Evolutionary conservation across 2,113 vertebrate species (phyloP), one percentile per base, ranked within the genome.

Genomic region (Aramus guarauna): DNA sequence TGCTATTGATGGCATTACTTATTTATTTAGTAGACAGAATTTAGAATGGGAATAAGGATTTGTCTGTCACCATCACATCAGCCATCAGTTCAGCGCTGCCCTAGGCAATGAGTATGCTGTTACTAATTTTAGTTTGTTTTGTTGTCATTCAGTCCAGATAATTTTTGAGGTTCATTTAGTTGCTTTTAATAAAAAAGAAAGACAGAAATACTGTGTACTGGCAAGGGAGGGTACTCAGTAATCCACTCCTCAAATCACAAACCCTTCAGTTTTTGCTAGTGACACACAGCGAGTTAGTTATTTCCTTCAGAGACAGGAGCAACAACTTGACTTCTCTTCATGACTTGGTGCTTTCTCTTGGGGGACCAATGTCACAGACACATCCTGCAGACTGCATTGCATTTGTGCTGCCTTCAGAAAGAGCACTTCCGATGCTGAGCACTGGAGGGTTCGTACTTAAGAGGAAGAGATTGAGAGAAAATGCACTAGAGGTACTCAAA

Each of bases 1-100:
- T 74, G 67, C 81, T 96, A 89, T 89, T 96, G 95, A 95, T 91
- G 95, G 64, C 95, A 92, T 94, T 84, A 85, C 93, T 97, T 95
- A 91, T 90, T 97, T 96, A 94, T 93, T 96, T 96, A 88, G 82
- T 91, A 97, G 97, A 95, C 96, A 97, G 95, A 94, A 96, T 95
- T 94, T 95, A 95, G 88, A 97, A 96, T 93, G 91, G 91, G 90
- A 96, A 90, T 96, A 96, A 97, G 95, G 91, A 94, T 97, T 97
- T 97, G 96, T 97, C 95, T 97, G 94, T 97, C 95, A 97, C 87
- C 85, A 97, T 97, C 95, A 96, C 73, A 87, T 97, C 95, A 97
- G 41, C 82, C 85, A 85, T 95, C 94, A 94, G 81, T 93, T 96
- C 90, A 79, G 69, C 1, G 0, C 67, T 95, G 96, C 97, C 92